Percentiles rank a stretch among this genome's conserved stretches.
phyloP scores from a whole-genome alignment of 2,113 vertebrate genomes.

The Barnardius zonarius region DNA sequence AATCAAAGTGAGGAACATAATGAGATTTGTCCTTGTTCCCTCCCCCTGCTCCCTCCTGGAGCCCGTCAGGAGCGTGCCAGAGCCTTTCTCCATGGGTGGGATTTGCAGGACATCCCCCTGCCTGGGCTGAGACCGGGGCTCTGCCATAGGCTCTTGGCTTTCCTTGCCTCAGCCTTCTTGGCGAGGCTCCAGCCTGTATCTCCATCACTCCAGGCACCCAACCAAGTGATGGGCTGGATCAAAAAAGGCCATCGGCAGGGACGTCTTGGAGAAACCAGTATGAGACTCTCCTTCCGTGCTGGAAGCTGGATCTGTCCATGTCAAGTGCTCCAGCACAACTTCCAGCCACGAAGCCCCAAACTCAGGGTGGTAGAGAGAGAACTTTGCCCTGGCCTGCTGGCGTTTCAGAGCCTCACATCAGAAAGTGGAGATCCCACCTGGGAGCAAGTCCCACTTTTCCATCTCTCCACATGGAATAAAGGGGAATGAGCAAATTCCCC shows the following conservation, averaged over 20 bases:
- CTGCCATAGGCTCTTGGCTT: not conserved
- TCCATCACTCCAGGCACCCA: not conserved
- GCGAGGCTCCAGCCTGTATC: not conserved
- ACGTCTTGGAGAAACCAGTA: not conserved
- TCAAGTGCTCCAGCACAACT: fast-evolving
- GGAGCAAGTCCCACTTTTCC: not conserved
- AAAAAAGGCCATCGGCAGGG: fast-evolving
- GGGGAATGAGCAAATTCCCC: not conserved
- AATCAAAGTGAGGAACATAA: fast-evolving
- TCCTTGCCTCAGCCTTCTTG: not conserved
- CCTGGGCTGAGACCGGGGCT: not conserved
- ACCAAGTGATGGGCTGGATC: not conserved
- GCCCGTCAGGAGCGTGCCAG: fast-evolving
- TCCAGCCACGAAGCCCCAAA: fast-evolving
- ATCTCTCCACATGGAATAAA: not conserved
- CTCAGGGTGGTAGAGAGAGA: fast-evolving
- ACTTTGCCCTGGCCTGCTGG: not conserved
- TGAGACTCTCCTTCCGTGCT: not conserved
- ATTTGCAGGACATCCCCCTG: not conserved
- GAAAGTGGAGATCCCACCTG: not conserved
- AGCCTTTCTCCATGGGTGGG: not conserved
- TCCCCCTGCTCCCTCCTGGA: not conserved
- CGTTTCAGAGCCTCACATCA: fast-evolving
- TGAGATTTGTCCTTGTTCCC: not conserved
- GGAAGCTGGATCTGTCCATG: fast-evolving